Evolutionary conservation across 1,140 invertebrate species (phyloP).

Genomic region (Aphelenchoides fujianensis): DNA sequence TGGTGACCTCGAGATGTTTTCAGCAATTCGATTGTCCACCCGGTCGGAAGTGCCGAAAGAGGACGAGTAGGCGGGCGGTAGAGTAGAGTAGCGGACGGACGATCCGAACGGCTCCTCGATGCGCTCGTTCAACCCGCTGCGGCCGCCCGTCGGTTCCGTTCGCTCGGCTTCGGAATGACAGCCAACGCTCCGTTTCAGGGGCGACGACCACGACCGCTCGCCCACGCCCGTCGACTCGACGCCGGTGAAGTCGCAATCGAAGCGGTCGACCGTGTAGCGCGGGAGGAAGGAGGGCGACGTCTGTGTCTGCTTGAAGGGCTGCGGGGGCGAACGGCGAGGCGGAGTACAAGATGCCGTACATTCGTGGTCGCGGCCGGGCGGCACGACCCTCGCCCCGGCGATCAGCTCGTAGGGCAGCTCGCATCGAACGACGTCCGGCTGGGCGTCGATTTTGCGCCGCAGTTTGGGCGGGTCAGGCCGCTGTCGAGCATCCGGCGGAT

Average conservation of each 20-base stretch:
- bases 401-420: constrained; percentile 43
- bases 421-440: constrained; percentile 45
- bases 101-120: neutral
- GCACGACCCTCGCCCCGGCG: constrained; percentile 38
- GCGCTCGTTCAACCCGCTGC: no score
- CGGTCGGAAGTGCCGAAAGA: neutral
- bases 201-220: neutral
- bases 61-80: neutral
- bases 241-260: neutral
- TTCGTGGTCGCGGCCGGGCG: constrained; percentile 9
- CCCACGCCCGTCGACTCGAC: neutral
- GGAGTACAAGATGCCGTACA: neutral
- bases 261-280: neutral
- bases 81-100: neutral
- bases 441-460: constrained; percentile 9
- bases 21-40: no score
- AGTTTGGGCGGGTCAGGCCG: constrained; percentile 45
- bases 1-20: no score
- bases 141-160: no score
- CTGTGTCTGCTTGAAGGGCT: no score
- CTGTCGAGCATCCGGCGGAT: constrained; percentile 53
- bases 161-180: constrained; percentile 31
- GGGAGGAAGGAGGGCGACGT: neutral
- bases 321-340: neutral
- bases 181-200: constrained; percentile 32